phyloP scores from a whole-genome alignment of 1,140 invertebrate species.

The Drosophila navojoa region DNA sequence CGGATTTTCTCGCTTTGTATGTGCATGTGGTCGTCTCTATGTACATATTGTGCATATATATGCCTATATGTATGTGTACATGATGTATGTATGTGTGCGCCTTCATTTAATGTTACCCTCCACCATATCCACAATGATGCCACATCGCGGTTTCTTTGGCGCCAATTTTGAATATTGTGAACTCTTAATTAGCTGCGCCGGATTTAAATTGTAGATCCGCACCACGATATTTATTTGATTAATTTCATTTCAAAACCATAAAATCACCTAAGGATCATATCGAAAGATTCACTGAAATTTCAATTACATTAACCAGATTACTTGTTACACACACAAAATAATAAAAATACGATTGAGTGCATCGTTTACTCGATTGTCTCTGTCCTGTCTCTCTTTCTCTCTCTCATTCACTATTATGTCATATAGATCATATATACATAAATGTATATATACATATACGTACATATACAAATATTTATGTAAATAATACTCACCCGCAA shows the following conservation, averaged over 20 bases:
- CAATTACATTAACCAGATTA: no score
- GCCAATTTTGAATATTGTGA: conserved; percentile 6
- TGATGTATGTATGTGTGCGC: not conserved
- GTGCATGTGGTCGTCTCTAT: not conserved
- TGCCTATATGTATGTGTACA: conserved; percentile 19
- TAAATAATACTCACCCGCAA: conserved; percentile 86
- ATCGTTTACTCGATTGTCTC: no score
- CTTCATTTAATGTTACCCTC: not conserved
- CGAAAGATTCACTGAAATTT: no score
- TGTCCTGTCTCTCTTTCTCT: not conserved
- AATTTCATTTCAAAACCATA: no score
- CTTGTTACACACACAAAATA: no score
- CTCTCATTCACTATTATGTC: not conserved
- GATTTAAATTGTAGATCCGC: no score
- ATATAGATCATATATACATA: not conserved
- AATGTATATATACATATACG: not conserved
- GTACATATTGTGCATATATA: not conserved
- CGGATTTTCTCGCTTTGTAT: conserved; percentile 10
- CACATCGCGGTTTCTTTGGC: conserved; percentile 5
- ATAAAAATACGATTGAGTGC: not conserved
- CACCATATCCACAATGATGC: conserved; percentile 1
- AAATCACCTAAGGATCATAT: no score
- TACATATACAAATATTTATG: not conserved
- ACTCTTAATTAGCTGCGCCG: no score
- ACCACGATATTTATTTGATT: no score